Base-by-base conservation (phyloP, 2,113 vertebrate species). In the Syrmaticus mikado region DNA sequence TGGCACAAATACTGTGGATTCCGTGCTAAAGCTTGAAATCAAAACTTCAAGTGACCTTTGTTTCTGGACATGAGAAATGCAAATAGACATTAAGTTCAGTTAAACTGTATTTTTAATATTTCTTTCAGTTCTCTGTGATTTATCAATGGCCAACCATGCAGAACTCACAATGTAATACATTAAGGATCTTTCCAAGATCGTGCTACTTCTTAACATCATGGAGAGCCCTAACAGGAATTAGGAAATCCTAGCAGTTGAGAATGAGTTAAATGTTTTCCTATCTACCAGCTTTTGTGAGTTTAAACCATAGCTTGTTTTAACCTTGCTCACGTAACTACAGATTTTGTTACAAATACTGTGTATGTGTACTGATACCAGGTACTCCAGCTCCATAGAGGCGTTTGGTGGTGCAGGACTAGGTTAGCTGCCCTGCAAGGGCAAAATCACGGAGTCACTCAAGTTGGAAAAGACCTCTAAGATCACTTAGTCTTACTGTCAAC, bases 231-330 rank as follows among this genome's bases (percentile, higher is more conserved):
- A 30, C 13, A 18, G 27, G 28, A 64, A 18, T 57, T 66, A n/a
- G 30, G 28, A 79, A 41, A 61, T 65, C n/a, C 0, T 5, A 41
- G 16, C 12, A 34, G 36, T 66, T 94, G 28, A 74, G 36, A 83
- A 55, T 18, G 43, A 76, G 90, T 85, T 89, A 79, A 87, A 53
- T 85, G 36, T 75, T 92, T 76, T 91, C 46, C n/a, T 78, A 1
- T 50, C 25, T 20, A 18, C 25, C 18, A 38, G 46, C 25, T 52
- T 76, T 50, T 62, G 20, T 2, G 36, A 24, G 73, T 85, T 82
- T 92, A 95, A 95, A 85, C 36, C 91, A 11, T 85, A 89, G 82
- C 84, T 85, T 89, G 24, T 60, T 88, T 93, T 68, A 91, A 79
- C 71, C 18, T 73, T 14, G 2, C 8, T 4, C 20, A 18, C 13